phyloP scores from a whole-genome alignment of 2,888 invertebrate species.

The Leucophora obtusa region DNA sequence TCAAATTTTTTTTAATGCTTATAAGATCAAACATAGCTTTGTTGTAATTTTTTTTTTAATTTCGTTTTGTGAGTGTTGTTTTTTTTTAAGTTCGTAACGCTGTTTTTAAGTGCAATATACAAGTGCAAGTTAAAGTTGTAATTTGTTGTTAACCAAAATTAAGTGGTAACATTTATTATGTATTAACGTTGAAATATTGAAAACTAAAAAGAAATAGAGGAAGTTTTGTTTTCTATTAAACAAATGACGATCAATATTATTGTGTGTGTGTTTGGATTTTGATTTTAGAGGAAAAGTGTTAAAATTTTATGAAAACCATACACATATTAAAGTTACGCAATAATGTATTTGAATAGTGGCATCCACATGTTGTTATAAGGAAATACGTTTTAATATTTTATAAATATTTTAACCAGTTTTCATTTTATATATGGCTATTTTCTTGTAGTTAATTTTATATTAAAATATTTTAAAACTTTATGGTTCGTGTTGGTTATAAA shows the following conservation, averaged over 20 bases:
- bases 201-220: background rate
- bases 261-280: background rate
- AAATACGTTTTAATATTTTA: constrained; percentile 45
- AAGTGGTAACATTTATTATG: constrained; percentile 23
- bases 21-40: constrained; percentile 24
- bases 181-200: background rate
- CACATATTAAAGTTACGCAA: constrained; percentile 44
- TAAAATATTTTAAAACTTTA: constrained; percentile 21
- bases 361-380: constrained; percentile 40
- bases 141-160: constrained; percentile 29
- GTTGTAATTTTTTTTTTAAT: background rate
- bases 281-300: background rate
- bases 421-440: background rate
- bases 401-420: constrained; percentile 45
- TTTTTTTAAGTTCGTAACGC: background rate
- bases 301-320: background rate
- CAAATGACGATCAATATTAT: background rate
- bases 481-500: constrained; percentile 15
- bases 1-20: background rate
- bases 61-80: background rate
- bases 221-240: background rate
- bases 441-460: constrained; percentile 29
- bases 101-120: constrained; percentile 50
- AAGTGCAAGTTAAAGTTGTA: constrained; percentile 59
- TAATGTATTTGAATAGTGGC: constrained; percentile 33